Evolutionary conservation across 1,140 invertebrate genomes (phyloP), one percentile per base, ranked within the genome.

Genomic region (Ctenoplectra terminalis): DNA sequence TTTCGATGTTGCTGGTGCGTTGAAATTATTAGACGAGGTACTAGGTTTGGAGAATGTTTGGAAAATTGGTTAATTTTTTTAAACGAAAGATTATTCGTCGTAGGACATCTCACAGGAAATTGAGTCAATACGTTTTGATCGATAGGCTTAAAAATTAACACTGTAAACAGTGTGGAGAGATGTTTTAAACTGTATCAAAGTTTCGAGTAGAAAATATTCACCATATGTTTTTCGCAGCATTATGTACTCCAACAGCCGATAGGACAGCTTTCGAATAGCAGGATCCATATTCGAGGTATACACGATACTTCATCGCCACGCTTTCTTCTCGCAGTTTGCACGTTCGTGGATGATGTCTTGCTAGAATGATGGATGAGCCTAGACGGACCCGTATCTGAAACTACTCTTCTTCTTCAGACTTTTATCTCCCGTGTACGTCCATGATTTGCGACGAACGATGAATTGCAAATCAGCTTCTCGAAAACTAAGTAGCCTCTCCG

Each of bases 381-480:
- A 66, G 23, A 43, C 17, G 20, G 54, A 15, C 43, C 26, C 40
- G 29, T 60, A 60, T 73, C 54, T 73, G 40, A 60, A 46, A 26
- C 40, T 2, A 29, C n/a, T 34, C 29, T 50, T 29, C n/a, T 37
- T 23, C 13, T 34, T n/a, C 29, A n/a, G 31, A 52, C 29, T 54
- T 54, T 70, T 54, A 52, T 52, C 46, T 37, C 13, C 13, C 48
- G n/a, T 43, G 37, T 64, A 46, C n/a, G 64, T 29, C 8, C 37
- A 29, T 67, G 37, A 67, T 67, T 67, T 20, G 20, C 31, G 26
- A 20, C 43, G 46, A 50, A 50, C 40, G 43, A 69, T 69, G 66
- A 69, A 48, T 69, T 69, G 66, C 46, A 69, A 26, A 46, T 46
- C 23, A 31, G 2, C 17, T 8, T 17, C 17, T 8, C 17, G 17